Base-by-base conservation (phyloP, 2,888 invertebrate genomes). In the Andrena flavipes region DNA sequence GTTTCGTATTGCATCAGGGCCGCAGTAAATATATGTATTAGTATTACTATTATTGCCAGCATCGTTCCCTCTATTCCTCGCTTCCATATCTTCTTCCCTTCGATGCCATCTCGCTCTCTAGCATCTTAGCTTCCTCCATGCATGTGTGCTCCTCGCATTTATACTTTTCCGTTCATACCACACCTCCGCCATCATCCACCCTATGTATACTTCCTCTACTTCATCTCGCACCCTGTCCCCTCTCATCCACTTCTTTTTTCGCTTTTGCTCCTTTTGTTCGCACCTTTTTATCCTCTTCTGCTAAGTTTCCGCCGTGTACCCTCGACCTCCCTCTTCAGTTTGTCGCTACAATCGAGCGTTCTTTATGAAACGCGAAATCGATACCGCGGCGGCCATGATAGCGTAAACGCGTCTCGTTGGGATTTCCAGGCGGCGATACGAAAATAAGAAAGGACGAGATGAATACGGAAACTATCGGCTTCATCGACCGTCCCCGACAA, bases 281-380 rank as follows among this genome's bases (percentile, higher is more conserved):
- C 6, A 20, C 33, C 33, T 35, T 76, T 65, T 70, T 77, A 33
- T 5, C 29, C 56, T 54, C 29, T 67, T 48, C 69, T 69, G 51
- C 59, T 64, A 30, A 59, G 68, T 67, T 82, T 63, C 54, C 69
- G 69, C 16, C 56, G 35, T 20, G 59, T 35, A 51, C 49, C 73
- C 13, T 54, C 49, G 30, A 48, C 26, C 30, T 51, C 82, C 23
- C 42, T 70, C 20, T 23, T 51, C 64, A 72, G 69, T 67, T 65
- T 51, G 70, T 29, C 42, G 64, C 62, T 73, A 68, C 78, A 73
- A 81, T 84, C 54, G 74, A 49, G 2, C 60, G 51, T 67, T 35
- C 75, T 80, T 82, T 76, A 69, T 74, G 73, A 62, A 59, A 67
- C 54, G 54, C 23, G 35, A 74, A 85, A 85, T 87, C 84, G 87